Base-by-base conservation (phyloP, 2,797 vertebrate species). In the Rhabdomys pumilio region DNA sequence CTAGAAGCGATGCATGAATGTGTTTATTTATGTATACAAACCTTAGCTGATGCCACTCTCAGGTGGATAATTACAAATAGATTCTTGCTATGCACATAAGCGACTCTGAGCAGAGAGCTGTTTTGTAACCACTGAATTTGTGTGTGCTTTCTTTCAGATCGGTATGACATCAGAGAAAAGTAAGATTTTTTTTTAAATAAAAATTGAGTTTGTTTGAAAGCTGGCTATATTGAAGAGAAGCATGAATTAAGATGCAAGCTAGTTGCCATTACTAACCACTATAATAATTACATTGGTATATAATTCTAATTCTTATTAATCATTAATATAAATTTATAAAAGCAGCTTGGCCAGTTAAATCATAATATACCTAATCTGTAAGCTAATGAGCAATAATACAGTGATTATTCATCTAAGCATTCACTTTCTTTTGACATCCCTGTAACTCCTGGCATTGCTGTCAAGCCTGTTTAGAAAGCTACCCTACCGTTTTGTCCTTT, bases 161-260 rank as follows among this genome's bases (percentile, higher is more conserved):
- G 98, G 98, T 98, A 98, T 98, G 98, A 99, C 98, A 69, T 99
- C 99, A 97, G 99, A 99, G 98, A 99, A 99, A 99, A 99, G 99
- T 99, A 99, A 99, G 99, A 98, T 96, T 98, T 61, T 57, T 57
- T 63, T 63, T 57, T 96, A 97, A 79, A 85, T 26, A 95, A 88
- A 92, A 96, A 95, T 96, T 89, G 44, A 97, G 53, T 98, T 97
- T 96, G 90, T 98, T 92, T 97, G 97, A 96, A 97, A 98, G 97
- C 93, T 87, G 86, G 59, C 97, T 98, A 98, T 94, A 92, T 95
- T 97, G 97, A 96, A 97, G 89, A 98, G 93, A 98, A 98, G 98
- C 98, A 98, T 98, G 98, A 97, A 88, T 98, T 96, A 97, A 90
- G 97, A 95, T 92, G 92, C 96, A 98, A 98, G 86, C 97, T 98